These are phyloP conservation scores for Diploscapter pachys DNA, from an alignment of 1,140 invertebrate genomes.

Conservation along the genomic window DNA sequence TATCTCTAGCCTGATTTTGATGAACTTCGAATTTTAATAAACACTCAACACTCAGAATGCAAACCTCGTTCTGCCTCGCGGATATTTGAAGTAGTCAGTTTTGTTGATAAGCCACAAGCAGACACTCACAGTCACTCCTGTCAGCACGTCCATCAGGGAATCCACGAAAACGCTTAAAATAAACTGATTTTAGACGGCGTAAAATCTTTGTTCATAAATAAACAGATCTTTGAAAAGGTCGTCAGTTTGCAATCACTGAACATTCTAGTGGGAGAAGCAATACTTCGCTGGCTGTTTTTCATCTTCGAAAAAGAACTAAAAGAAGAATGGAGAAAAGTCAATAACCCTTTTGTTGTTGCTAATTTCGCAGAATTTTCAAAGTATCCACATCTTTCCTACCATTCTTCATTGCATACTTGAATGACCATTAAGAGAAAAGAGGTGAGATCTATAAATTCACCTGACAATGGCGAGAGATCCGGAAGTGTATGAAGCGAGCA, in stretches of 20 bases:
- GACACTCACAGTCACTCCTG: constrained; percentile 31
- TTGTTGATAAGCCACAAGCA: constrained; percentile 31
- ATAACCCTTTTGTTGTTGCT: background rate
- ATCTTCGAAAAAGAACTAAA: background rate
- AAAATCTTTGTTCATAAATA: constrained; percentile 10
- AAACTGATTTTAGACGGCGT: background rate
- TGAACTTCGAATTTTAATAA: background rate
- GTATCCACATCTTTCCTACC: background rate
- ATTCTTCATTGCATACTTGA: background rate
- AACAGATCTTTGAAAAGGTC: constrained; percentile 2
- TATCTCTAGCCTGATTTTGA: constrained; percentile 25
- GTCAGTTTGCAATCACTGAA: background rate
- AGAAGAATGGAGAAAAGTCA: background rate
- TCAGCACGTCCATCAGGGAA: constrained; percentile 41
- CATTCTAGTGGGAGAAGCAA: background rate
- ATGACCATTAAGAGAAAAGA: background rate
- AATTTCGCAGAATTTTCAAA: background rate
- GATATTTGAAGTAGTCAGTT: constrained; percentile 36
- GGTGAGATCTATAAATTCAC: constrained; percentile 22
- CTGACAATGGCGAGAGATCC: constrained; percentile 40
- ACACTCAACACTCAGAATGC: background rate
- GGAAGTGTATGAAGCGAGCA: constrained; percentile 35
- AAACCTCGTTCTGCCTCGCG: constrained; percentile 34
- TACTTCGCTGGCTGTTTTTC: background rate
- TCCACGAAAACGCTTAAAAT: constrained; percentile 42